Evolutionary conservation across 2,113 vertebrate genomes (phyloP).

Genomic region (Arothron firmamentum): DNA sequence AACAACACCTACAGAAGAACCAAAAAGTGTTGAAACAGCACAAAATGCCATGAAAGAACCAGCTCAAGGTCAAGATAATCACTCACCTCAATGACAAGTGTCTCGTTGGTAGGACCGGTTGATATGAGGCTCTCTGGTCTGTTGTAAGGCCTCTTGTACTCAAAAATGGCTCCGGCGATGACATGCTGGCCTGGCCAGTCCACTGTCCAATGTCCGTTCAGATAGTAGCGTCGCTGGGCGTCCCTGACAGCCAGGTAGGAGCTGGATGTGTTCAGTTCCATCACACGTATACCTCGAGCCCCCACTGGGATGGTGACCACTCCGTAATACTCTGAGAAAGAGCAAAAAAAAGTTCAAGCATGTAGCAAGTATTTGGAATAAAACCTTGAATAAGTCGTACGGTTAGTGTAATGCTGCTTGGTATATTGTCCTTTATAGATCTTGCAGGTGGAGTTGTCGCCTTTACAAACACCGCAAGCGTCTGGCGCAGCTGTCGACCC

Average conservation of each 20-base stretch:
- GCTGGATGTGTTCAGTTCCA: constrained; percentile 79
- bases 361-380: not conserved
- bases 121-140: constrained; percentile 80
- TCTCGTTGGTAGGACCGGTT: constrained; percentile 83
- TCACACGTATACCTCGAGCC: constrained; percentile 78
- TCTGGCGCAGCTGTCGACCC: constrained; percentile 80
- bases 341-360: not conserved
- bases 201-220: constrained; percentile 84
- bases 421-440: constrained; percentile 79
- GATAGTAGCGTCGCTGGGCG: constrained; percentile 74
- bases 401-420: constrained; percentile 79
- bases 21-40: not conserved
- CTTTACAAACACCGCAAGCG: constrained; percentile 82
- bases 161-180: constrained; percentile 81
- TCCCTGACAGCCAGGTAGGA: constrained; percentile 83
- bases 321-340: constrained; percentile 78
- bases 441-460: constrained; percentile 83
- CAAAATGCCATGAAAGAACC: not conserved
- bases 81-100: constrained; percentile 81
- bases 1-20: constrained; percentile 75
- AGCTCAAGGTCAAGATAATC: not conserved
- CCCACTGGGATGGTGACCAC: constrained; percentile 81
- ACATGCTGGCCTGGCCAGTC: constrained; percentile 83
- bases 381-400: constrained; percentile 59
- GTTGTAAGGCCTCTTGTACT: constrained; percentile 81